phyloP scores from a whole-genome alignment of 2,888 invertebrate species.

The Hypercompe scribonia region DNA sequence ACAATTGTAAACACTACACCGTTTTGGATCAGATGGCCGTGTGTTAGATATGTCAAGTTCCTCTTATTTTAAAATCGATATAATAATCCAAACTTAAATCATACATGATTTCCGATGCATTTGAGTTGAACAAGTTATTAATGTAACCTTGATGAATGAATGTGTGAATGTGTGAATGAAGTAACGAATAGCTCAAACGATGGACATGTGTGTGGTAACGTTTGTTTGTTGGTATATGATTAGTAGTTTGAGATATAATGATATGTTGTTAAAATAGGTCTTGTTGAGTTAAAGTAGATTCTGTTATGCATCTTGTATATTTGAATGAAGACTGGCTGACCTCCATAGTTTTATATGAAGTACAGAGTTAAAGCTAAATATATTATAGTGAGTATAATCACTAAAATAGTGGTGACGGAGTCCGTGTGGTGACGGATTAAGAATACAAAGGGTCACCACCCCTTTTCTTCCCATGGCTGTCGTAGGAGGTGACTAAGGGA shows the following conservation, averaged over 20 bases:
- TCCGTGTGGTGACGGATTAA: too few species aligned
- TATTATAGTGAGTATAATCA: too few species aligned
- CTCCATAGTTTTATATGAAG: too few species aligned
- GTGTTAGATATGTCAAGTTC: neutral
- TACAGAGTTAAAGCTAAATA: too few species aligned
- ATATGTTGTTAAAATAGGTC: too few species aligned
- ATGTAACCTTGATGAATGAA: constrained; percentile 13
- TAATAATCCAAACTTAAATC: neutral
- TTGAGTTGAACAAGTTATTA: neutral
- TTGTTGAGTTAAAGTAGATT: neutral
- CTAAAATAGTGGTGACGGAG: too few species aligned
- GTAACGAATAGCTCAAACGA: constrained; percentile 13
- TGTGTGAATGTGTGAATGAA: constrained; percentile 15
- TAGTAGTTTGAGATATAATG: neutral
- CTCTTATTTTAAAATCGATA: neutral
- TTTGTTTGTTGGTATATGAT: constrained; percentile 3
- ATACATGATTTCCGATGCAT: neutral
- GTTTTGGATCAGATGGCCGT: neutral
- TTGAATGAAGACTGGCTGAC: too few species aligned
- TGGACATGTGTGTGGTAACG: constrained; percentile 13
- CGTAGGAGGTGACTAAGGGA: too few species aligned
- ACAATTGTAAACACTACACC: too few species aligned
- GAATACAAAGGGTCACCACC: too few species aligned
- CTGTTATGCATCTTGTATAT: neutral
- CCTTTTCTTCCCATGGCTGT: too few species aligned